Evolutionary conservation across 2,797 vertebrate genomes (phyloP).

Genomic region (Aphelocoma californica): DNA sequence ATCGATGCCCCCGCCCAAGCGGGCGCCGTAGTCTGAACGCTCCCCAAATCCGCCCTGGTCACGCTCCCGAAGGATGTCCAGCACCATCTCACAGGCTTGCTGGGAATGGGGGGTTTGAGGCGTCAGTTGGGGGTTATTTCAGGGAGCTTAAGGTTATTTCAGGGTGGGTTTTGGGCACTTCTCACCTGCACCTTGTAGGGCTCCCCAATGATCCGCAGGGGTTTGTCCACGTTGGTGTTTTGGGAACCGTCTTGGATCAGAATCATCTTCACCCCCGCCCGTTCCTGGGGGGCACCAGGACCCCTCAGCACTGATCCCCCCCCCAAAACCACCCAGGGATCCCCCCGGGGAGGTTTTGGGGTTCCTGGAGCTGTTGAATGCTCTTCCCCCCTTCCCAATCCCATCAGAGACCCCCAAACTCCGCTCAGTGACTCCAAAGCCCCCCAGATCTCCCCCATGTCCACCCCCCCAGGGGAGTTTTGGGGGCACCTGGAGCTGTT

Average conservation of each 20-base stretch:
- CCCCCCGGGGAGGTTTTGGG: not conserved
- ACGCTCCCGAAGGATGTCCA: constrained; percentile 90
- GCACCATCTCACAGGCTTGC: constrained; percentile 97
- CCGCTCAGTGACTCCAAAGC: not conserved
- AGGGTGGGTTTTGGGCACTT: accelerated
- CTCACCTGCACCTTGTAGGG: constrained; percentile 94
- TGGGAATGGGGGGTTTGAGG: not conserved
- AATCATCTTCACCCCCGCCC: constrained; percentile 96
- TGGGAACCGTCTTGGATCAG: constrained; percentile 95
- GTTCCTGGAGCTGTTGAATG: not conserved
- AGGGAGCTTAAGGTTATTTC: accelerated
- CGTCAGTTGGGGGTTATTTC: not conserved
- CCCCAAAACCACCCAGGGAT: not conserved
- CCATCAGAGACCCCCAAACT: not conserved
- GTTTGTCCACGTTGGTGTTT: constrained; percentile 92
- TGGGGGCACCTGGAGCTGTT: constrained; percentile 88
- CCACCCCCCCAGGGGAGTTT: not conserved
- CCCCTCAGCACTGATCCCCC: not conserved
- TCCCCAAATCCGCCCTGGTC: constrained; percentile 89
- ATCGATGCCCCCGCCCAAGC: constrained; percentile 84
- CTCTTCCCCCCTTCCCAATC: not conserved
- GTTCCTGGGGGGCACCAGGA: constrained; percentile 70
- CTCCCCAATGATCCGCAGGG: constrained; percentile 92
- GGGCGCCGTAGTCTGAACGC: constrained; percentile 85
- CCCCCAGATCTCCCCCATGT: not conserved